Conservation (phyloP, 2,113 vertebrate genomes). For the Peromyscus maniculatus region DNA sequence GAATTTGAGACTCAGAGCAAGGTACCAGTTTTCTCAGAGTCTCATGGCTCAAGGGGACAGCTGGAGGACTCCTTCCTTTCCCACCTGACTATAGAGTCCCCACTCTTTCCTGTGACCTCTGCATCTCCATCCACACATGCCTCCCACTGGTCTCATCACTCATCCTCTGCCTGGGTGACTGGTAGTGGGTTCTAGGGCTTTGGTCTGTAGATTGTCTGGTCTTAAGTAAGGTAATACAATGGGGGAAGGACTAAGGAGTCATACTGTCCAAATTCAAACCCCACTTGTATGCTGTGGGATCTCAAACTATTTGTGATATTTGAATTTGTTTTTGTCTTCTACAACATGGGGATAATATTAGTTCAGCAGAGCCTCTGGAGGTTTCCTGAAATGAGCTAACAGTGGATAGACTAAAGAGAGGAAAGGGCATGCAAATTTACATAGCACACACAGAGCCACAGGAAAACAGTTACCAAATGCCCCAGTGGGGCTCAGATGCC, state of each 20-base stretch:
- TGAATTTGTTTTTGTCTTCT: neutral
- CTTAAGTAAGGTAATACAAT: neutral
- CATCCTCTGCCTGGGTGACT: neutral
- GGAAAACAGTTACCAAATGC: neutral
- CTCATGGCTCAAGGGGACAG: neutral
- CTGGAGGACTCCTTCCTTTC: neutral
- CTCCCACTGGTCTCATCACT: too few relatives aligned
- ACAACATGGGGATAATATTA: neutral
- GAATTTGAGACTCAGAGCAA: neutral
- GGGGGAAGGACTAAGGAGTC: neutral
- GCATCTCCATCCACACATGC: neutral
- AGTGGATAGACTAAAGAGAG: neutral
- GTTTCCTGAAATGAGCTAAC: neutral
- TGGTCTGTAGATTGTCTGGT: neutral
- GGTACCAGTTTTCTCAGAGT: neutral
- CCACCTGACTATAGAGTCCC: neutral
- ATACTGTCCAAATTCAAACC: neutral
- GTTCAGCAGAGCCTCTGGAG: neutral
- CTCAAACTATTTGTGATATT: neutral
- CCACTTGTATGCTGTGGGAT: too few relatives aligned
- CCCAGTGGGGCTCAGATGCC: neutral
- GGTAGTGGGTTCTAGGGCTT: accelerated
- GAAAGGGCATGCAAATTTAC: neutral
- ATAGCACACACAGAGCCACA: neutral
- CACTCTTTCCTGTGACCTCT: neutral